Conservation (phyloP, 2,888 invertebrate species). For the Trypoxylon attenuatum region DNA sequence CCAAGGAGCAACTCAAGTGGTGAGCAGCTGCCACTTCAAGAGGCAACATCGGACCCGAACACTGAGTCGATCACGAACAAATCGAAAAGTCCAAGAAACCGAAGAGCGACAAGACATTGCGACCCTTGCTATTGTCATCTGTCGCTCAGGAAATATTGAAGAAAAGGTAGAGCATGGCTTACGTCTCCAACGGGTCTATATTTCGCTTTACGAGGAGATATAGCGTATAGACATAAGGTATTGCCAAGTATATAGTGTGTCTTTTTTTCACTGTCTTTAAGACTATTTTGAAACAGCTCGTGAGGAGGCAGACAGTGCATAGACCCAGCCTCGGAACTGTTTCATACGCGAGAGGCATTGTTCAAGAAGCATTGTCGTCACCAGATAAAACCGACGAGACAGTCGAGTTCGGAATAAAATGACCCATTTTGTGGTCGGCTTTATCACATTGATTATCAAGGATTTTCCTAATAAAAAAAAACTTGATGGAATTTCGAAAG, state of each 20-base stretch:
- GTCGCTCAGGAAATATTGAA: too few relatives aligned
- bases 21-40: constrained; percentile 19
- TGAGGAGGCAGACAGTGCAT: not conserved
- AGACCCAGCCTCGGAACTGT: constrained; percentile 16
- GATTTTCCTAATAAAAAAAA: too few relatives aligned
- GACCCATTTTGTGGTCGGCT: constrained; percentile 4
- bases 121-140: too few relatives aligned
- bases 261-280: not conserved
- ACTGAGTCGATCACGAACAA: too few relatives aligned
- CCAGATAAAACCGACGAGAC: constrained; percentile 26
- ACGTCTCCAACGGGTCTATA: too few relatives aligned
- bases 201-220: too few relatives aligned
- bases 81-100: too few relatives aligned
- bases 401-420: constrained; percentile 2
- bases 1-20: constrained; percentile 36
- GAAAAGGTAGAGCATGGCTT: too few relatives aligned
- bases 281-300: constrained; percentile 3
- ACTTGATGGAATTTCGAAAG: too few relatives aligned
- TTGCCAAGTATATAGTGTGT: too few relatives aligned
- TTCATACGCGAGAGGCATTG: constrained; percentile 29
- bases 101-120: too few relatives aligned
- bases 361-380: constrained; percentile 36
- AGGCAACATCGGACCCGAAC: not conserved
- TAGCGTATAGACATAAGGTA: too few relatives aligned
- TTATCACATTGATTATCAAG: not conserved